Evolutionary conservation across 1,140 invertebrate species (phyloP).

Genomic region (Cheumatopsyche charites): DNA sequence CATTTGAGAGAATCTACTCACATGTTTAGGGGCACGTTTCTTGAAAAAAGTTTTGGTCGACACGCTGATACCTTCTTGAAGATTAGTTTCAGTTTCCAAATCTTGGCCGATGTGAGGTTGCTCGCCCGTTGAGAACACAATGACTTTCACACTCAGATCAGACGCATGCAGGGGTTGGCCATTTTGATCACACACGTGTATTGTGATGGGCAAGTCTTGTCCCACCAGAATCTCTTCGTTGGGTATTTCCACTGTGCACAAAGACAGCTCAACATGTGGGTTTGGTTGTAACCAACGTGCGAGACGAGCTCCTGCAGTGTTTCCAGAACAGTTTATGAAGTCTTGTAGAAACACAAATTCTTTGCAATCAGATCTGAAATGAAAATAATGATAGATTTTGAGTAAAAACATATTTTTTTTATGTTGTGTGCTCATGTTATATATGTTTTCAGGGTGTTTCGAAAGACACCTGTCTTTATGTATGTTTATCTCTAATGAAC

Average conservation of each 20-base stretch:
- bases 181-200: slow-evolving; percentile 92
- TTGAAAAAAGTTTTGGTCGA: no score
- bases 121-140: slow-evolving; percentile 63
- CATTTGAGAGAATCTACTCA: no score
- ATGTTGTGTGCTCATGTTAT: no score
- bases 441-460: no score
- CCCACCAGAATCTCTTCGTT: slow-evolving; percentile 80
- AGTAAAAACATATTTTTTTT: no score
- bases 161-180: slow-evolving; percentile 84
- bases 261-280: slow-evolving; percentile 85
- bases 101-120: not conserved
- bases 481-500: no score
- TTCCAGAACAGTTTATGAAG: slow-evolving; percentile 84
- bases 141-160: slow-evolving; percentile 85
- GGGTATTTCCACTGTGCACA: slow-evolving; percentile 82
- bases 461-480: no score
- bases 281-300: slow-evolving; percentile 95
- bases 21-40: no score
- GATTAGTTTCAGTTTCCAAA: no score
- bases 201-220: slow-evolving; percentile 79
- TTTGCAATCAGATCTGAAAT: slow-evolving; percentile 77
- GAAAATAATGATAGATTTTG: slow-evolving; percentile 9
- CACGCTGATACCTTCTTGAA: no score
- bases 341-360: slow-evolving; percentile 94
- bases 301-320: slow-evolving; percentile 88